phyloP scores from a whole-genome alignment of 2,113 vertebrate species.

The Semnornis frantzii region DNA sequence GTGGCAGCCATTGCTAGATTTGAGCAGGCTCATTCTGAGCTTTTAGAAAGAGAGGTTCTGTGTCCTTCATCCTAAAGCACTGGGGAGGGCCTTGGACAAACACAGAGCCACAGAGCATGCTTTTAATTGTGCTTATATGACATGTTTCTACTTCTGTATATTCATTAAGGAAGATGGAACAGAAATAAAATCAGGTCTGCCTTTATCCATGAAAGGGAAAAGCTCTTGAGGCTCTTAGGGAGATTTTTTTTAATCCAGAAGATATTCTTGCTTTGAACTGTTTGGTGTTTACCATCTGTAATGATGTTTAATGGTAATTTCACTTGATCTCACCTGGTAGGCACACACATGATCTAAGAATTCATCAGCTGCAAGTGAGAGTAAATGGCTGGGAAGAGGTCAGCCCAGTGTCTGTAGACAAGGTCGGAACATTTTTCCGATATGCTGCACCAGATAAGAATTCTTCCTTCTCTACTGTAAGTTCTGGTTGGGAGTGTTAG shows the following conservation, averaged over 20 bases:
- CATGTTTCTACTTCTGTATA: neutral
- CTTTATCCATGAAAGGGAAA: neutral
- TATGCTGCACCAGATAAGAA: conserved; percentile 95
- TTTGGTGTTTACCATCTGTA: neutral
- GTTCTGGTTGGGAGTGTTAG: conserved; percentile 19
- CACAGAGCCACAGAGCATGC: fast-evolving
- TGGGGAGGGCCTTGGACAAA: fast-evolving
- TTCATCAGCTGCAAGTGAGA: conserved; percentile 93
- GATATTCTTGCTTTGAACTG: neutral
- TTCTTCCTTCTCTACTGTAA: conserved; percentile 90
- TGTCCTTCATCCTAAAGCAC: neutral
- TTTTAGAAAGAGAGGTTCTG: neutral
- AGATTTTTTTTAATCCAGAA: neutral
- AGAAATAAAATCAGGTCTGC: neutral
- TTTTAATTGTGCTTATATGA: neutral
- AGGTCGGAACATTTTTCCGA: conserved; percentile 96
- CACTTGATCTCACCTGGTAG: conserved; percentile 66
- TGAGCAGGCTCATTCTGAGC: neutral
- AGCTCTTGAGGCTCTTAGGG: neutral
- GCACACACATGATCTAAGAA: conserved; percentile 94
- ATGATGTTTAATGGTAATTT: neutral
- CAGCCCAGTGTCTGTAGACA: conserved; percentile 96
- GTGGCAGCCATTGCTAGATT: neutral
- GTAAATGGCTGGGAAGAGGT: conserved; percentile 98
- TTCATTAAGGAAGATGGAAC: neutral